phyloP scores from a whole-genome alignment of 2,888 invertebrate genomes.

The Acholoe squamosa region DNA sequence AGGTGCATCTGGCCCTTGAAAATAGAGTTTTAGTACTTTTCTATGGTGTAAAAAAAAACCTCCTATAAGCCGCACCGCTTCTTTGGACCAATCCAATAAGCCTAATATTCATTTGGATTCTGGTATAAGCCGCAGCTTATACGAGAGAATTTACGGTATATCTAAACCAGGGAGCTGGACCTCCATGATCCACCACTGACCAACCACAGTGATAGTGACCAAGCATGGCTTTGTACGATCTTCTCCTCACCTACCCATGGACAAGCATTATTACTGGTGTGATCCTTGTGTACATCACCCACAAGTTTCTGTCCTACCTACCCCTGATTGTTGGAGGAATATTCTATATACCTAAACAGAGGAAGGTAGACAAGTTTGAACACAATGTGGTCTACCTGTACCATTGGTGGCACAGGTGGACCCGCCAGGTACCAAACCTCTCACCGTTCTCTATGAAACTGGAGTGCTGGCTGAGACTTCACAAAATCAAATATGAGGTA shows the following conservation, averaged over 20 bases:
- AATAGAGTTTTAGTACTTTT: no score
- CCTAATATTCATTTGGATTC: no score
- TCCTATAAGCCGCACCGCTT: no score
- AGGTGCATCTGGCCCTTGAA: no score
- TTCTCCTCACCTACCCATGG: slow-evolving; percentile 10
- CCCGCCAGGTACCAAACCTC: slow-evolving; percentile 12
- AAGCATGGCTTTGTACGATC: not conserved
- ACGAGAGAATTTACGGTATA: no score
- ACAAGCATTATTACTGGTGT: not conserved
- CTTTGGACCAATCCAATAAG: no score
- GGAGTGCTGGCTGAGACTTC: slow-evolving; percentile 2
- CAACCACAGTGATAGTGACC: no score
- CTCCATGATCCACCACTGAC: no score
- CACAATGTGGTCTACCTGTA: slow-evolving; percentile 8
- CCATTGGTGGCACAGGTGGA: slow-evolving; percentile 9
- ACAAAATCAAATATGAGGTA: slow-evolving; percentile 38
- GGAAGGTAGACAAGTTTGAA: slow-evolving; percentile 17
- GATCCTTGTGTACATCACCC: not conserved
- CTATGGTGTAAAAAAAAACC: no score
- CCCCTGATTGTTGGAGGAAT: not conserved
- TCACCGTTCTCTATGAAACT: slow-evolving; percentile 37
- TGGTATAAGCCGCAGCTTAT: no score
- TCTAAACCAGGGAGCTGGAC: no score
- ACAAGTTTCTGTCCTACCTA: no score
- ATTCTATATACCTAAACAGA: not conserved